phyloP scores from a whole-genome alignment of 53 echinoderm and acorn worm genomes.

The Paelopatides confundens region DNA sequence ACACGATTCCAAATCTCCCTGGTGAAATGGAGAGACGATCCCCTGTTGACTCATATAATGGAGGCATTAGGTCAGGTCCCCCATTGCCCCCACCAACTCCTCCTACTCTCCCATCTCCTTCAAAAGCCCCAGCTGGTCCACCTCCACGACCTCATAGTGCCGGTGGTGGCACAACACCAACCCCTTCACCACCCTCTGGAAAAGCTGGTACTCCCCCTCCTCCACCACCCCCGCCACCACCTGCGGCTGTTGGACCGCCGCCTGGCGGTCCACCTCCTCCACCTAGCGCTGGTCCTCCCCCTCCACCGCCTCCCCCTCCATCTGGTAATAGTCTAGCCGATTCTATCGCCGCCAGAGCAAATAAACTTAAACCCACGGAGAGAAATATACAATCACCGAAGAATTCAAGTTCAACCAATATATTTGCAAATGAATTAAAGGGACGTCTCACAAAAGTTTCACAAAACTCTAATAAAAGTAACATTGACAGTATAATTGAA shows the following conservation, averaged over 20 bases:
- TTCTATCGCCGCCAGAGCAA: background rate
- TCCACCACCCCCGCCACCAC: slow-evolving; percentile 61
- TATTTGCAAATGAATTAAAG: background rate
- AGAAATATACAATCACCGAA: background rate
- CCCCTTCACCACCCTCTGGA: background rate
- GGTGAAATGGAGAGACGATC: slow-evolving; percentile 12
- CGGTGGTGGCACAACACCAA: too few species aligned
- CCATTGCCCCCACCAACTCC: slow-evolving; percentile 46
- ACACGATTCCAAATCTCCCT: slow-evolving; percentile 52
- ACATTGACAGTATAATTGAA: background rate
- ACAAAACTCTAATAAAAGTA: background rate
- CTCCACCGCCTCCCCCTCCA: slow-evolving; percentile 59
- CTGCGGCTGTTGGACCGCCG: slow-evolving; percentile 66
- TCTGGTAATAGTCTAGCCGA: slow-evolving; percentile 19
- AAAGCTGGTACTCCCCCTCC: background rate
- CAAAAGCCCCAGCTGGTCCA: slow-evolving; percentile 48
- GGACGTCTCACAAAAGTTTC: background rate
- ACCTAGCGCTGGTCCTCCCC: background rate
- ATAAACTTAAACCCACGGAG: slow-evolving; percentile 20
- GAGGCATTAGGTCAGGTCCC: background rate
- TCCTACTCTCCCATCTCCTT: background rate
- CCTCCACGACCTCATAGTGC: slow-evolving; percentile 18
- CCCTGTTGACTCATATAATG: background rate
- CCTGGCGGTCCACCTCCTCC: slow-evolving; percentile 45
- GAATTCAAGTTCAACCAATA: background rate